Conservation (phyloP, 2,797 vertebrate species). For the Aplochiton taeniatus region DNA sequence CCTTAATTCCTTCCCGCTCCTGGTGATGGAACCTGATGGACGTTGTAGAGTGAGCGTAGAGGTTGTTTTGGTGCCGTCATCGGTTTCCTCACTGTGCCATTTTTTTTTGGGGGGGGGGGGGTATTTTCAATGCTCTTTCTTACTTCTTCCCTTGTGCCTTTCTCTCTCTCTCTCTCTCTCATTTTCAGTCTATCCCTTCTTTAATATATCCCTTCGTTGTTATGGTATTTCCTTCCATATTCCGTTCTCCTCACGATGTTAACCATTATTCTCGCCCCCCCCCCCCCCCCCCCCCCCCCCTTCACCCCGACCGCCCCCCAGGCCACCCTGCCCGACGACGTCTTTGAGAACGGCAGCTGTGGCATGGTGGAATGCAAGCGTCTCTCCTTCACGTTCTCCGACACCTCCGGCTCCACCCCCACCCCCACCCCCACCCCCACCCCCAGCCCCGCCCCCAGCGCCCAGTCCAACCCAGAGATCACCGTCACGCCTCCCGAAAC, state of each 20-base stretch:
- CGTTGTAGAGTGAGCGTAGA: too few species aligned
- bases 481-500: conserved; percentile 79
- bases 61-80: too few species aligned
- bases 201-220: not conserved
- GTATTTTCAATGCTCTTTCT: conserved; percentile 5
- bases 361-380: conserved; percentile 81
- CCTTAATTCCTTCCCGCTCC: too few species aligned
- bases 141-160: not conserved
- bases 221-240: conserved; percentile 10
- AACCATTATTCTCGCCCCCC: not conserved
- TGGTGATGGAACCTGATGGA: too few species aligned
- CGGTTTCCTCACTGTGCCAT: too few species aligned
- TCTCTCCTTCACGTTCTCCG: conserved; percentile 88
- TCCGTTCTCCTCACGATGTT: not conserved
- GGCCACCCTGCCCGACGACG: conserved; percentile 89
- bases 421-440: conserved; percentile 60
- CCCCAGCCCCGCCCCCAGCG: conserved; percentile 63
- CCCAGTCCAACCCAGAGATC: conserved; percentile 87
- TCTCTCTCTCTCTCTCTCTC: conserved; percentile 1
- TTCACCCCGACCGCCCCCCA: too few species aligned
- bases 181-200: not conserved
- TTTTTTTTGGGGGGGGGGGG: too few species aligned
- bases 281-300: conserved; percentile 12
- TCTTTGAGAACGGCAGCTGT: conserved; percentile 84
- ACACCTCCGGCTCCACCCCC: conserved; percentile 68